phyloP scores from a whole-genome alignment of 1,140 invertebrate genomes.

The Helicoverpa zea region DNA sequence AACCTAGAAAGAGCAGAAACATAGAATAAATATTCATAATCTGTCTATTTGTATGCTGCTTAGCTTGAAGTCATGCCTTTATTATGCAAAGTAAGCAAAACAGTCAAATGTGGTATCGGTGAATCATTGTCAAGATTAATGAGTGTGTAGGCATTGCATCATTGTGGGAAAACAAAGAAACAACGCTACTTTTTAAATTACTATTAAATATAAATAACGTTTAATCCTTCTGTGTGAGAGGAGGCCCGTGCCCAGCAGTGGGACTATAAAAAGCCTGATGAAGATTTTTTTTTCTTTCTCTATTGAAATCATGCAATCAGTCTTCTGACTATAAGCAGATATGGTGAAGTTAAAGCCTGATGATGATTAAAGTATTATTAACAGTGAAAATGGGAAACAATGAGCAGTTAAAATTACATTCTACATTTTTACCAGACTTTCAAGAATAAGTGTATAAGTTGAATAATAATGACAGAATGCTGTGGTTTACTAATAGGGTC shows the following conservation, averaged over 20 bases:
- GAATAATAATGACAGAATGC: not conserved
- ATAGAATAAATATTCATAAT: slow-evolving; percentile 16
- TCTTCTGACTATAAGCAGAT: too few relatives aligned
- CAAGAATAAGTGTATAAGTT: not conserved
- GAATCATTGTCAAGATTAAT: slow-evolving; percentile 26
- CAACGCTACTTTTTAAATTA: not conserved
- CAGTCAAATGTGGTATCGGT: slow-evolving; percentile 10
- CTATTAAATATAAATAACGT: not conserved
- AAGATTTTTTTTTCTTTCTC: too few relatives aligned
- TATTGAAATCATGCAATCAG: too few relatives aligned
- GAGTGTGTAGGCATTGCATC: slow-evolving; percentile 16
- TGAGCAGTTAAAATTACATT: not conserved
- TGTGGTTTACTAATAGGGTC: not conserved
- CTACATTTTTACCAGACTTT: not conserved
- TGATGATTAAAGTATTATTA: not conserved
- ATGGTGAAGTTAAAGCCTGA: too few relatives aligned
- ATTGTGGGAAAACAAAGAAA: slow-evolving; percentile 34
- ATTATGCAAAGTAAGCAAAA: slow-evolving; percentile 39
- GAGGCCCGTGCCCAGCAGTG: too few relatives aligned
- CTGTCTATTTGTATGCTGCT: not conserved
- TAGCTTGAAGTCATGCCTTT: slow-evolving; percentile 10
- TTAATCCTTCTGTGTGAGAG: too few relatives aligned
- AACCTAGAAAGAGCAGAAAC: not conserved
- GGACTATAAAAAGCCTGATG: too few relatives aligned
- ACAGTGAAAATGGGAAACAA: not conserved